Evolutionary conservation across 2,113 vertebrate genomes (phyloP).

Genomic region (Hippopotamus amphibius): DNA sequence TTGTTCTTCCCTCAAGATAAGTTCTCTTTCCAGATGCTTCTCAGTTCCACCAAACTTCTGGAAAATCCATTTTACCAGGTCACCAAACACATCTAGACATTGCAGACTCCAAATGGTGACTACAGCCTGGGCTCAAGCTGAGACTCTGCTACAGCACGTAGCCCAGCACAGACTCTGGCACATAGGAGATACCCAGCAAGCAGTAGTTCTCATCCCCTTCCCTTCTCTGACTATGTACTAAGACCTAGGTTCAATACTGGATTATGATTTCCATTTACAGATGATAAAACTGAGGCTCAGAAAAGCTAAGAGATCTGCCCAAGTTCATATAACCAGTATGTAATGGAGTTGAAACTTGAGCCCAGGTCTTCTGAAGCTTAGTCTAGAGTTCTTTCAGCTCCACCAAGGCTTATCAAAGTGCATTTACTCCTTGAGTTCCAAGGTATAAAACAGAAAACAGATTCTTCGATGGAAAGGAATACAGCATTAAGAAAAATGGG

Average conservation of each 20-base stretch:
- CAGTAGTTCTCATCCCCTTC: background rate
- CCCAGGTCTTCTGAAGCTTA: background rate
- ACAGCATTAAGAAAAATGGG: background rate
- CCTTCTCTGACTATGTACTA: background rate
- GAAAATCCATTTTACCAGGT: background rate
- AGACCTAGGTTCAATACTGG: background rate
- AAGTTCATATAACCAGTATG: background rate
- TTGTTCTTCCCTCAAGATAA: background rate
- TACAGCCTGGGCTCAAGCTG: background rate
- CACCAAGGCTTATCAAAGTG: background rate
- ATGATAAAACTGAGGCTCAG: background rate
- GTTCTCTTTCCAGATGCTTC: background rate
- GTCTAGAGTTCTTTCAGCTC: background rate
- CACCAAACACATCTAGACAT: background rate
- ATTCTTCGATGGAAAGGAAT: constrained; percentile 7
- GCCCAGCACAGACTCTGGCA: background rate
- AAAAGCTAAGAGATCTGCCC: background rate
- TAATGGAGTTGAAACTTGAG: background rate
- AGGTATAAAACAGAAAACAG: background rate
- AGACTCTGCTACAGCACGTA: background rate
- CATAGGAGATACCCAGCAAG: background rate
- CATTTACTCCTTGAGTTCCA: background rate
- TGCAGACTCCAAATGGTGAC: background rate
- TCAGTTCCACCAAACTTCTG: background rate
- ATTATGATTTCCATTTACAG: background rate